These are phyloP conservation scores for Melitaea cinxia DNA, from an alignment of 1,140 invertebrate genomes.

Conservation along the genomic window DNA sequence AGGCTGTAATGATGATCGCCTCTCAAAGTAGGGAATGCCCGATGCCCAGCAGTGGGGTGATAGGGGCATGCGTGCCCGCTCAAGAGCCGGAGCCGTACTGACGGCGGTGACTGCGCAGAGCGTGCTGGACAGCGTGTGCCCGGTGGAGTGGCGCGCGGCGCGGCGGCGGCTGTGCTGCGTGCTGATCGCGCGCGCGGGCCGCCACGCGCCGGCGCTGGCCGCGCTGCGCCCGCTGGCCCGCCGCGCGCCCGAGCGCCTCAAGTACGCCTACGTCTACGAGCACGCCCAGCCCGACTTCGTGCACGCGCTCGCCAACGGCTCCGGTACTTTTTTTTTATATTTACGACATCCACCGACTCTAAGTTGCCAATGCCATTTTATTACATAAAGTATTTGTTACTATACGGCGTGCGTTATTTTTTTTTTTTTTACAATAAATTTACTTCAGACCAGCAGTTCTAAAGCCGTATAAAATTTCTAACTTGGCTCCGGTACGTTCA, in stretches of 20 bases:
- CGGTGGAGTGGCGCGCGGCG: slow-evolving; percentile 90
- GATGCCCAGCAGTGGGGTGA: too few relatives aligned
- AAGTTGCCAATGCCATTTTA: background rate
- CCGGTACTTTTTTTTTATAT: slow-evolving; percentile 52
- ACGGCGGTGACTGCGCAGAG: slow-evolving; percentile 67
- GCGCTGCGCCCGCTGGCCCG: slow-evolving; percentile 86
- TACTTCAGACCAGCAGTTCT: too few relatives aligned
- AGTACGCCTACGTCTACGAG: slow-evolving; percentile 93
- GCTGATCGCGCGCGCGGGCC: slow-evolving; percentile 82
- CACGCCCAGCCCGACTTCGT: slow-evolving; percentile 92
- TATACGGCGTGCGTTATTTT: too few relatives aligned
- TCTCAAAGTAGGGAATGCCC: too few relatives aligned
- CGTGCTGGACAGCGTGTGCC: slow-evolving; percentile 93
- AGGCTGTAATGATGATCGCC: too few relatives aligned
- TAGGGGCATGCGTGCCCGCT: too few relatives aligned
- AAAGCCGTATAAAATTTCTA: too few relatives aligned
- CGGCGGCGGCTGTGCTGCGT: slow-evolving; percentile 94
- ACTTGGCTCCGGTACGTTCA: too few relatives aligned
- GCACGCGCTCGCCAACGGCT: slow-evolving; percentile 86
- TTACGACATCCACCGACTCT: too few relatives aligned
- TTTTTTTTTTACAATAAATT: too few relatives aligned
- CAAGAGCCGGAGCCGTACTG: too few relatives aligned
- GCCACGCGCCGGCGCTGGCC: slow-evolving; percentile 36
- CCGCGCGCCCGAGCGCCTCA: slow-evolving; percentile 86
- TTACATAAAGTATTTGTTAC: too few relatives aligned